Evolutionary conservation across 2,113 vertebrate genomes (phyloP), one percentile per base, ranked within the genome.

Genomic region (Formicarius rufipectus): DNA sequence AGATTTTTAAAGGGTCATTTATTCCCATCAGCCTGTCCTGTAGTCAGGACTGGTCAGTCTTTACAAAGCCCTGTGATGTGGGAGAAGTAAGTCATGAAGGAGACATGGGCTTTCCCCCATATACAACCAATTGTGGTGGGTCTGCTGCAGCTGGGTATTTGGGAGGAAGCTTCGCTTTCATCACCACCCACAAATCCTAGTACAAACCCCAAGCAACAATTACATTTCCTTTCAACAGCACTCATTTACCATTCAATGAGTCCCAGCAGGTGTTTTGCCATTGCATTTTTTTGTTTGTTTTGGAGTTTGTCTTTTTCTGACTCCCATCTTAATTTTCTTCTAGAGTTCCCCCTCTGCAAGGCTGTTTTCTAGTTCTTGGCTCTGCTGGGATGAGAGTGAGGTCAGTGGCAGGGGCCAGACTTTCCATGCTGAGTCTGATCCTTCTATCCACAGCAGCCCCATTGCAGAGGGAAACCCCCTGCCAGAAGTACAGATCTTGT

Each of bases 71-170:
- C 28, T 1, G 0, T 24, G 16, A 6, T 24, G 25, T 45, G 31
- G 53, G 42, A 49, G 78, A 75, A 39, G 28, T 35, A 69, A 64
- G 9, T 58, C 35, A 60, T 63, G 55, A 76, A 74, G 49, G 39
- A 67, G 35, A 25, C 2, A 6, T 8, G 16, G 23, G 5, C 11
- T 73, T 63, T 76, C 22, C 12, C 24, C 30, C 4, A 5, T 2
- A 13, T 58, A 10, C 19, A 63, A 12, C 9, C 63, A 55, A 59
- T 39, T 0, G 0, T 21, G 7, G 7, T 56, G 28, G 47, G 4
- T 55, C 67, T 56, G 50, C 47, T 78, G 39, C 33, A 74, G 14
- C 0, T 74, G 12, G 17, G 5, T 56, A 25, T 49, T 60, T 90
- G 60, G 60, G 37, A 82, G 25, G 35, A 75, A 82, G 53, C 27